These are phyloP conservation scores for Synergus itoensis DNA, from an alignment of 2,888 invertebrate genomes.

Conservation along the genomic window DNA sequence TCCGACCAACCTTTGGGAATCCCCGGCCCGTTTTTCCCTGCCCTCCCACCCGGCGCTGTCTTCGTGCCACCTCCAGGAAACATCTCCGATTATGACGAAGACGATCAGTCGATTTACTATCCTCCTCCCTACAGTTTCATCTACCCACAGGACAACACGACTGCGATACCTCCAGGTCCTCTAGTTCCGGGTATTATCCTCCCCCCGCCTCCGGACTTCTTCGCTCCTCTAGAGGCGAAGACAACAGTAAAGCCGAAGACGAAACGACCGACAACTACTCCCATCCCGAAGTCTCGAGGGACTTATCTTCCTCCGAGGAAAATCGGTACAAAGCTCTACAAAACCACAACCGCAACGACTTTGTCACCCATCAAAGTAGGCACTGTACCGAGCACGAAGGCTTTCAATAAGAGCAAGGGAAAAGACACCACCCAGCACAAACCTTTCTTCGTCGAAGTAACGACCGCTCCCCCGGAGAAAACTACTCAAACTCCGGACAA, in stretches of 20 bases:
- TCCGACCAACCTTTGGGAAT: constrained; percentile 78
- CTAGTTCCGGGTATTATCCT: constrained; percentile 92
- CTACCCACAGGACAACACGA: constrained; percentile 88
- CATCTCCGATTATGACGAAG: constrained; percentile 89
- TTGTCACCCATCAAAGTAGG: constrained; percentile 62
- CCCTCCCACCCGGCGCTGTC: constrained; percentile 83
- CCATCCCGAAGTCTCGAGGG: constrained; percentile 52
- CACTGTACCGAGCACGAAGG: constrained; percentile 39
- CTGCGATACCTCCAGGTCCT: constrained; percentile 89
- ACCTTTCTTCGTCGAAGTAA: constrained; percentile 59
- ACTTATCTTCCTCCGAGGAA: constrained; percentile 66
- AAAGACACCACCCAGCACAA: constrained; percentile 45
- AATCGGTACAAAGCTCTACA: constrained; percentile 62
- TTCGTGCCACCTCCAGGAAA: constrained; percentile 81
- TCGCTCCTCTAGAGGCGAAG: constrained; percentile 83
- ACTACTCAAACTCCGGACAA: constrained; percentile 58
- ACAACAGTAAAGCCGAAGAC: constrained; percentile 64
- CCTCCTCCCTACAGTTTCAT: constrained; percentile 95
- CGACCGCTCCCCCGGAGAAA: constrained; percentile 61
- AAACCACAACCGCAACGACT: constrained; percentile 54
- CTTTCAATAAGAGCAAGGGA: constrained; percentile 46
- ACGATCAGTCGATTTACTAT: constrained; percentile 94
- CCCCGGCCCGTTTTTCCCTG: constrained; percentile 76
- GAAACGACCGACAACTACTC: constrained; percentile 66
- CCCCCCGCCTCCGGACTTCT: constrained; percentile 93